Conservation (phyloP, 2,113 vertebrate genomes). For the Campylomormyrus tamandua region DNA sequence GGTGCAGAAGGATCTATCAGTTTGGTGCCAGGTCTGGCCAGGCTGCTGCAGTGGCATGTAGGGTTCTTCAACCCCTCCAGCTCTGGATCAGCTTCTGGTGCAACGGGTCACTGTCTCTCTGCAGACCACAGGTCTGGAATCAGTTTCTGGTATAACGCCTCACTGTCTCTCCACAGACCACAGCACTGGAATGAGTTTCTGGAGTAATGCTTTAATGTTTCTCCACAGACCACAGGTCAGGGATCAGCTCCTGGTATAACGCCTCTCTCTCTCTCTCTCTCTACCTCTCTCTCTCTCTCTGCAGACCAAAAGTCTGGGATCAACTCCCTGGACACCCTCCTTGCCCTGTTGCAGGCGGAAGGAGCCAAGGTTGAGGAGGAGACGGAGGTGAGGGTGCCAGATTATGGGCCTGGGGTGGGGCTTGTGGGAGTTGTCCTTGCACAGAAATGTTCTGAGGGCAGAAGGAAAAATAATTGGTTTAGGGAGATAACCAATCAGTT, state of each 20-base stretch:
- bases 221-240: constrained; percentile 75
- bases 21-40: background rate
- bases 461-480: no score
- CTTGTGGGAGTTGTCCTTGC: no score
- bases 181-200: background rate
- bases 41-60: background rate
- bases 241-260: constrained; percentile 8
- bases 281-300: constrained; percentile 20
- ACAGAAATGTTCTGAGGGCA: no score
- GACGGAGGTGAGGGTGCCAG: constrained; percentile 72
- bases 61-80: background rate
- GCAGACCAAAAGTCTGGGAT: constrained; percentile 79
- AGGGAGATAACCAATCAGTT: no score
- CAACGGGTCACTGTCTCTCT: background rate
- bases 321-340: constrained; percentile 80
- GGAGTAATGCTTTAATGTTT: background rate
- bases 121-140: background rate
- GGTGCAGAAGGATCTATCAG: background rate
- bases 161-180: constrained; percentile 16
- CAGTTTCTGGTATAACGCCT: background rate
- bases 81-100: background rate
- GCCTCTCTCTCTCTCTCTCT: background rate
- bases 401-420: background rate
- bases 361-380: constrained; percentile 97
- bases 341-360: constrained; percentile 88